Conservation (phyloP, 2,113 vertebrate species). For the Ictidomys tridecemlineatus region DNA sequence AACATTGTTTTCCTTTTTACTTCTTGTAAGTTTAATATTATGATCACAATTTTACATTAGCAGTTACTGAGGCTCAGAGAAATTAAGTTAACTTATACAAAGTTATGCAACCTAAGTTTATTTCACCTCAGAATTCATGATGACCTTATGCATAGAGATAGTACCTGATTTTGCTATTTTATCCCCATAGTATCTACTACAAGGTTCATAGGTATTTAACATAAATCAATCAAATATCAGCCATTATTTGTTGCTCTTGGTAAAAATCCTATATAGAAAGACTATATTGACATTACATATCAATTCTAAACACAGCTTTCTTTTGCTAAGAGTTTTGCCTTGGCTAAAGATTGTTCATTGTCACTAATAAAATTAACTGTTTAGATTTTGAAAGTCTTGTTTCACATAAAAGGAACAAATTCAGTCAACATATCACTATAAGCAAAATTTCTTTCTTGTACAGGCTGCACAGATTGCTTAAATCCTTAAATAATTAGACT, state of each 20-base stretch:
- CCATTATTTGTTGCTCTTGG: constrained; percentile 40
- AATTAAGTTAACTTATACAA: constrained; percentile 11
- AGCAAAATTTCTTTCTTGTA: constrained; percentile 42
- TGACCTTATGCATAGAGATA: not conserved
- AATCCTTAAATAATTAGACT: constrained; percentile 40
- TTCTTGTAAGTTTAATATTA: not conserved
- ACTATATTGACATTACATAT: constrained; percentile 34
- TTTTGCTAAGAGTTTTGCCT: constrained; percentile 61
- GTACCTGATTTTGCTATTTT: not conserved
- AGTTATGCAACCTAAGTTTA: not conserved
- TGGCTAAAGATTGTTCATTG: not conserved
- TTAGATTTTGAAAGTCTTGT: constrained; percentile 31
- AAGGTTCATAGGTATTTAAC: not conserved
- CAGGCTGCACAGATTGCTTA: not conserved
- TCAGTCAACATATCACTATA: not conserved
- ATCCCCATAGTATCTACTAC: not conserved
- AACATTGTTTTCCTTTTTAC: not conserved
- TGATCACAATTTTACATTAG: not conserved
- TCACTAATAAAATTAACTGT: constrained; percentile 7
- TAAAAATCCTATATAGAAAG: not conserved
- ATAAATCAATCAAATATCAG: not conserved
- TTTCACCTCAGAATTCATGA: not conserved
- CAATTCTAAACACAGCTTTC: not conserved
- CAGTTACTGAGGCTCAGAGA: not conserved
- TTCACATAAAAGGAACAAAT: constrained; percentile 36